Conservation (phyloP, 2,113 vertebrate genomes). For the Neopipo cinnamomea region DNA sequence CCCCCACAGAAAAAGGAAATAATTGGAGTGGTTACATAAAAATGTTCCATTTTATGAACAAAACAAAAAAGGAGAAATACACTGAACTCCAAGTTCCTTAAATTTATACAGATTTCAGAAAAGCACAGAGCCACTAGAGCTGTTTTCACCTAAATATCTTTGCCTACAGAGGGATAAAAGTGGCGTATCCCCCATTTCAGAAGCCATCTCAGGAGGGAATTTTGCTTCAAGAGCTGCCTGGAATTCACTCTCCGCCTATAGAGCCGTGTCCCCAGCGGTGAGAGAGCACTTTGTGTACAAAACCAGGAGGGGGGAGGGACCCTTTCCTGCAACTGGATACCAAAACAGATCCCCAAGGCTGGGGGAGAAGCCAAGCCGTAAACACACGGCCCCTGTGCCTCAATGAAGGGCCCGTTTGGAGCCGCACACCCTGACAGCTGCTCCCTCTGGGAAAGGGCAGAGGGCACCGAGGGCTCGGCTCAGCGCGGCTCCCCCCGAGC, state of each 20-base stretch:
- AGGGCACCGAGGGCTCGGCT: conserved; percentile 54
- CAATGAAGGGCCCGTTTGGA: conserved; percentile 24
- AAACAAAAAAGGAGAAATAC: neutral
- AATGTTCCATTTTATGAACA: neutral
- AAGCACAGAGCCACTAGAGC: neutral
- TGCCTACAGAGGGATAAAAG: neutral
- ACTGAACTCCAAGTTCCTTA: neutral
- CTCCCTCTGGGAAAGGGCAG: conserved; percentile 66
- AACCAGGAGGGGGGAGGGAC: neutral
- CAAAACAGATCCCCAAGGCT: conserved; percentile 31
- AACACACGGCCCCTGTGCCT: conserved; percentile 43
- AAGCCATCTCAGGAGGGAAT: conserved; percentile 25
- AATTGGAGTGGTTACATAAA: neutral
- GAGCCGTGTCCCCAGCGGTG: conserved; percentile 27
- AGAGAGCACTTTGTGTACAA: conserved; percentile 57
- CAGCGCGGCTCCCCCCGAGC: conserved; percentile 11
- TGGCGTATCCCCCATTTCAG: neutral
- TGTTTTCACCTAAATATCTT: neutral
- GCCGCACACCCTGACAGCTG: conserved; percentile 53
- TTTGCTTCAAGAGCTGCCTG: conserved; percentile 24
- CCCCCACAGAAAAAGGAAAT: neutral
- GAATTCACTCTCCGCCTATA: conserved; percentile 27
- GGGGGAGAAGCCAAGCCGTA: neutral
- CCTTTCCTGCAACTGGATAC: conserved; percentile 63
- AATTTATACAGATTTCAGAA: neutral